Base-by-base conservation (phyloP, 2,888 invertebrate genomes). In the Dione juno region DNA sequence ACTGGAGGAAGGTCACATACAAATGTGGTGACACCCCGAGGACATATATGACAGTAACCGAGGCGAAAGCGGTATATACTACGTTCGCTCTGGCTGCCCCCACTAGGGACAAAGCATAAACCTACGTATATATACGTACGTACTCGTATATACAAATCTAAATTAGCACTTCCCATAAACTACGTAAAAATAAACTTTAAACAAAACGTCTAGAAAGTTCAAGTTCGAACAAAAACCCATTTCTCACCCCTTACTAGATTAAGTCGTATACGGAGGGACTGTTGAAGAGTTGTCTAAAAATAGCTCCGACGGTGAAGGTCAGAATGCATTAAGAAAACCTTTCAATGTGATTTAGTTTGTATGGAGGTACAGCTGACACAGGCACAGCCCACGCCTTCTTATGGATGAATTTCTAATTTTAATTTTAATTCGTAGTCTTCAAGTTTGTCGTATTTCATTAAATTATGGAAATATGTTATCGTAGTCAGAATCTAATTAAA, bases 311-410 rank as follows among this genome's bases (percentile, higher is more conserved):
- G 59, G 10, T 19, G 54, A 57, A 70, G 70, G 70, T 63, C 70
- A 66, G 53, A 66, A 65, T 59, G 69, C 69, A 70, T 70, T 70
- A 11, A 66, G 43, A 43, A 61, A 58, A 61, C 53, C 66, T 61
- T 61, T 54, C 28, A 37, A 45, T 53, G 45, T 58, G 61, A 45
- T 52, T 67, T 53, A 61, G 14, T 61, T 53, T 61, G 67, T 53
- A 21, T 28, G 37, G 40, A 28, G 28, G 28, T 5, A 28, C 28
- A 37, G 9, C 21, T 67, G 28, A 5, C 41, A n/a, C n/a, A n/a
- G n/a, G n/a, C n/a, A n/a, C 45, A 40, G 66, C 61, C 53, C n/a
- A 66, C 66, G 43, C 19, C 14, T 16, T 35, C 28, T 41, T 28
- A 66, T 53, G 43, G 54, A 57, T 5, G 5, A 59, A 21, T 59